phyloP scores from a whole-genome alignment of 2,797 vertebrate species.

The Gadopsis marmoratus region DNA sequence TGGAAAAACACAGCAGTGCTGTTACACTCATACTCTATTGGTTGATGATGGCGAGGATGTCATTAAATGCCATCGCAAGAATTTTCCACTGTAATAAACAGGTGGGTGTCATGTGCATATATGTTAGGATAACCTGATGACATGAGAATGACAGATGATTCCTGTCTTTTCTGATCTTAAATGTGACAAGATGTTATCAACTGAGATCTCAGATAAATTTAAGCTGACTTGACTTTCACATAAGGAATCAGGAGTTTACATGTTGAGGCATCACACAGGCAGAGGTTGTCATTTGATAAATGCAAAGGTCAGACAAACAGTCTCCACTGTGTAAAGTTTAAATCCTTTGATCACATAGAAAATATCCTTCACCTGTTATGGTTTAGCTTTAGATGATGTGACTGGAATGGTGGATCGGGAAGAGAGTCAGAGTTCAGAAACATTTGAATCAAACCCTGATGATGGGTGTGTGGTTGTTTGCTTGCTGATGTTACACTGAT shows the following conservation, averaged over 20 bases:
- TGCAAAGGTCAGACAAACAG: not conserved
- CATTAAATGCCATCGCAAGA: slow-evolving; percentile 21
- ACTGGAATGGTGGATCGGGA: not conserved
- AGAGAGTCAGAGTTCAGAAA: not conserved
- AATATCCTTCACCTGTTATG: slow-evolving; percentile 13
- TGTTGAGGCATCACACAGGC: not conserved
- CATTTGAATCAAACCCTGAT: not conserved
- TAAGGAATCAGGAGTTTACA: not conserved
- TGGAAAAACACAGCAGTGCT: slow-evolving; percentile 23
- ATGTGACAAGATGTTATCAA: not conserved
- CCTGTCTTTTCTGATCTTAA: not conserved
- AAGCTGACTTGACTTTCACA: not conserved
- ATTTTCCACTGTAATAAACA: slow-evolving; percentile 29
- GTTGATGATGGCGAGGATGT: slow-evolving; percentile 5
- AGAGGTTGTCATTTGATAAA: not conserved
- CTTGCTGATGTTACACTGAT: not conserved
- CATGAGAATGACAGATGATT: not conserved
- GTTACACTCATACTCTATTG: not conserved
- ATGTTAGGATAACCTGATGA: slow-evolving; percentile 10
- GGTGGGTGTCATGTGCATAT: not conserved
- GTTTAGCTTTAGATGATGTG: slow-evolving; percentile 8
- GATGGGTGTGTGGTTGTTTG: not conserved
- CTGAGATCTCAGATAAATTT: not conserved
- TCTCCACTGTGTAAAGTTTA: not conserved
- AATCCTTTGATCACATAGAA: not conserved